Percentiles rank a stretch among this genome's conserved stretches.
These are phyloP conservation scores for Drosophila niveifrons DNA, from an alignment of 2,888 invertebrate species.

Conservation along the genomic window DNA sequence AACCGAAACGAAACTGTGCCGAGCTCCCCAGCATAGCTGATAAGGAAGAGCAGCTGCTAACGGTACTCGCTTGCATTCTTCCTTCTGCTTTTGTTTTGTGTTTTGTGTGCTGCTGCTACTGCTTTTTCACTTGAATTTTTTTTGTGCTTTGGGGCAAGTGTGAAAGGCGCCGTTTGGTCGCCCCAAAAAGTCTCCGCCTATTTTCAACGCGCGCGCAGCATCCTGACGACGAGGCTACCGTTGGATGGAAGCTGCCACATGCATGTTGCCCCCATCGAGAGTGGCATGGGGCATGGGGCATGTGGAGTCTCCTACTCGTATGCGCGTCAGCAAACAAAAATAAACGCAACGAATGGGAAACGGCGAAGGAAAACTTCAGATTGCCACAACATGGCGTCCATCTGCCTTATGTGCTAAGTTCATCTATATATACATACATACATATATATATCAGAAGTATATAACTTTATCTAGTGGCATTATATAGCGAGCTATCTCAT, in stretches of 20 bases:
- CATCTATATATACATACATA: conserved; percentile 18
- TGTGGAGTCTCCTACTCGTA: conserved; percentile 58
- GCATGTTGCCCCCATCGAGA: conserved; percentile 31
- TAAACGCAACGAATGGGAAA: conserved; percentile 71
- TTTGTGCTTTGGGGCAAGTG: conserved; percentile 39
- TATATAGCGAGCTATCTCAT: conserved; percentile 44
- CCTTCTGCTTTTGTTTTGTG: conserved; percentile 30
- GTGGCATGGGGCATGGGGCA: background rate
- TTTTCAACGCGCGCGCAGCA: conserved; percentile 85
- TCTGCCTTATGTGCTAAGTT: conserved; percentile 49
- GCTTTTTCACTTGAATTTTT: conserved; percentile 14
- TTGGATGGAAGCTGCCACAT: conserved; percentile 46
- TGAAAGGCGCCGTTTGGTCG: conserved; percentile 58
- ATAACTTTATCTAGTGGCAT: conserved; percentile 3
- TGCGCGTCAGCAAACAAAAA: conserved; percentile 64
- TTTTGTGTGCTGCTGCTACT: conserved; percentile 10
- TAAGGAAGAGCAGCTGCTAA: conserved; percentile 58
- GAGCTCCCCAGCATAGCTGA: conserved; percentile 41
- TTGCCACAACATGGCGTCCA: conserved; percentile 71
- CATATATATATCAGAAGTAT: conserved; percentile 15
- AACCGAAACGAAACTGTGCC: conserved; percentile 56
- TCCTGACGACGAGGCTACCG: conserved; percentile 57
- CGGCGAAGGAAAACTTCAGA: conserved; percentile 55
- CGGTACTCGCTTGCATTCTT: conserved; percentile 48
- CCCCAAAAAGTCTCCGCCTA: conserved; percentile 81